A percentile compares a stretch with the other conserved stretches of the same genome.
Conservation (phyloP, 2,113 vertebrate species). For the Hypomesus transpacificus region DNA sequence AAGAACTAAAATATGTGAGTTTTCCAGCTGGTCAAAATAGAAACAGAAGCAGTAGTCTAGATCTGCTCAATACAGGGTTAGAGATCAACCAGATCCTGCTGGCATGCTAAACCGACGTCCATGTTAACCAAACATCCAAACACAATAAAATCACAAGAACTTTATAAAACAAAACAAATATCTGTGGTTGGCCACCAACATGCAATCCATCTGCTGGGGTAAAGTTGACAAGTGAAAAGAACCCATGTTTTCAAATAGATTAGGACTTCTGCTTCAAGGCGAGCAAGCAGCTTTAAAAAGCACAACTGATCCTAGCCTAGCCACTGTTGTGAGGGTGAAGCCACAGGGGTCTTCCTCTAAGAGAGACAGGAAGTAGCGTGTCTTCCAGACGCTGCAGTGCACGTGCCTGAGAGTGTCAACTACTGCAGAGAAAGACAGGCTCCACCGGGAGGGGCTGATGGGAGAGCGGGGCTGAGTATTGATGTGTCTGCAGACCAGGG, state of each 20-base stretch:
- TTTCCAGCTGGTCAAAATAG: too few relatives aligned
- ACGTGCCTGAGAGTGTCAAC: conserved; percentile 6
- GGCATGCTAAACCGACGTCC: too few relatives aligned
- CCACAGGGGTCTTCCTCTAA: conserved; percentile 8
- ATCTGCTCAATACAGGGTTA: too few relatives aligned
- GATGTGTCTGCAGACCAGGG: conserved; percentile 31
- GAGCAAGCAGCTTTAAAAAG: neutral
- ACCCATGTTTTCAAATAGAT: conserved; percentile 19
- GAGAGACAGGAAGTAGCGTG: conserved; percentile 19
- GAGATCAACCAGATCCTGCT: too few relatives aligned
- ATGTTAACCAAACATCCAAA: too few relatives aligned
- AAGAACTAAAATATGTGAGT: too few relatives aligned
- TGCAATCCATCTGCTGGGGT: too few relatives aligned
- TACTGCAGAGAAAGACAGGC: neutral
- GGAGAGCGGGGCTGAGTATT: conserved; percentile 18
- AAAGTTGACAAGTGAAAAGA: too few relatives aligned
- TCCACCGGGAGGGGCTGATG: conserved; percentile 7
- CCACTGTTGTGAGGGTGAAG: conserved; percentile 6
- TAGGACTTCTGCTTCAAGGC: conserved; percentile 11
- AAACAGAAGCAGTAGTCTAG: too few relatives aligned
- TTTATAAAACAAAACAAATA: too few relatives aligned
- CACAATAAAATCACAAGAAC: too few relatives aligned
- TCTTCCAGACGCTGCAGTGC: conserved; percentile 3
- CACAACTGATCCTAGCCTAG: neutral
- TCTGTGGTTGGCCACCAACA: too few relatives aligned